Base-by-base conservation (phyloP, 2,797 vertebrate genomes). In the Cuniculus paca region DNA sequence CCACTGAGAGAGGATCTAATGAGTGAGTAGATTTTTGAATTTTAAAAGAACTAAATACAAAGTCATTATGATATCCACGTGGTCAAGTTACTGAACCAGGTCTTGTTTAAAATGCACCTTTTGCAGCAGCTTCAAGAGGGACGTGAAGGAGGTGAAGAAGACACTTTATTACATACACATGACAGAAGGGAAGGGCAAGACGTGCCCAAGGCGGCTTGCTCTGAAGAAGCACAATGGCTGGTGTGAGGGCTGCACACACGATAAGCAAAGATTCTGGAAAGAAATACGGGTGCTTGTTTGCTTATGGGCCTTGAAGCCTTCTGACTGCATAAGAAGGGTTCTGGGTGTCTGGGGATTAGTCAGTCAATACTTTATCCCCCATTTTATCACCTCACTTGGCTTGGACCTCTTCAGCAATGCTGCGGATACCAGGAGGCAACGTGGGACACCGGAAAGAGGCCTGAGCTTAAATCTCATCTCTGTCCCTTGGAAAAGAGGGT, bases 31-130 rank as follows among this genome's bases (percentile, higher is more conserved):
- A 17, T 36, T 78, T 74, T 56, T 92, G 17, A 85, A 83, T 91
- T 24, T 84, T 75, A 39, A 39, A 81, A 86, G 68, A 91, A 91
- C 54, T 87, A 83, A 93, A 58, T 68, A 95, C 48, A 86, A 82
- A 90, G 85, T 63, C 52, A 95, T 22, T 65, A 83, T 36, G 34
- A 60, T 36, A 81, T 36, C 50, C 42, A 89, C 26, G 54, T 93
- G n/a, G 48, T 74, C 78, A 61, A 90, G 58, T 60, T 1, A 74
- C 52, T 16, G 8, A 86, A 79, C 31, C 22, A 58, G 48, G 36
- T 82, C 58, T 95, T 87, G 14, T 17, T 80, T 42, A 97, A 95
- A 91, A 83, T 11, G 48, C 45, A 91, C 39, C 56, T 2, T 58
- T 17, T 16, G 31, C 12, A 79, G 84, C 31, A 84, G 56, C 31